Conservation (phyloP, 2,797 vertebrate species). For the Bufotes viridis region DNA sequence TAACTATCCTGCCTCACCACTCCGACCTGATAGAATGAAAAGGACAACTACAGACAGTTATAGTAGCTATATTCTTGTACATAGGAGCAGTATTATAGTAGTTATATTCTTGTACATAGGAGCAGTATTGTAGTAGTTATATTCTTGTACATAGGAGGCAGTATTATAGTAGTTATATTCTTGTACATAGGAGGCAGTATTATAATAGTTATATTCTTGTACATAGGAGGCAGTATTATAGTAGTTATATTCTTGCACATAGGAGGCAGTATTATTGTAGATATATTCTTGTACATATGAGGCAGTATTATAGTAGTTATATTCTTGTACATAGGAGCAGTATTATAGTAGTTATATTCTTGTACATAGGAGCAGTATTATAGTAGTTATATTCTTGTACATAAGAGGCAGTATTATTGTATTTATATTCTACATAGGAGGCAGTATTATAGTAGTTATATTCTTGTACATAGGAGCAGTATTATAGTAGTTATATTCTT, state of each 20-base stretch:
- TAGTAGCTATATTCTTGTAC: not conserved
- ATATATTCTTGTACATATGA: not conserved
- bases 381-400: no score
- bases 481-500: conserved; percentile 8
- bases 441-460: not conserved
- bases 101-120: not conserved
- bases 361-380: no score
- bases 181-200: not conserved
- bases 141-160: not conserved
- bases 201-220: conserved; percentile 4
- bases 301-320: not conserved
- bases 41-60: no score
- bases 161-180: conserved; percentile 9
- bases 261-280: conserved; percentile 2
- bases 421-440: not conserved
- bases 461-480: not conserved
- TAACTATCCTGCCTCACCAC: no score
- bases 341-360: not conserved
- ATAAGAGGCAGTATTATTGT: no score
- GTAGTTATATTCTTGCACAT: not conserved
- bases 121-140: conserved; percentile 1
- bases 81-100: conserved; percentile 12
- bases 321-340: not conserved
- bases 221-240: not conserved
- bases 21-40: no score